Base-by-base conservation (phyloP, 2,797 vertebrate species). In the Tragopan temminckii region DNA sequence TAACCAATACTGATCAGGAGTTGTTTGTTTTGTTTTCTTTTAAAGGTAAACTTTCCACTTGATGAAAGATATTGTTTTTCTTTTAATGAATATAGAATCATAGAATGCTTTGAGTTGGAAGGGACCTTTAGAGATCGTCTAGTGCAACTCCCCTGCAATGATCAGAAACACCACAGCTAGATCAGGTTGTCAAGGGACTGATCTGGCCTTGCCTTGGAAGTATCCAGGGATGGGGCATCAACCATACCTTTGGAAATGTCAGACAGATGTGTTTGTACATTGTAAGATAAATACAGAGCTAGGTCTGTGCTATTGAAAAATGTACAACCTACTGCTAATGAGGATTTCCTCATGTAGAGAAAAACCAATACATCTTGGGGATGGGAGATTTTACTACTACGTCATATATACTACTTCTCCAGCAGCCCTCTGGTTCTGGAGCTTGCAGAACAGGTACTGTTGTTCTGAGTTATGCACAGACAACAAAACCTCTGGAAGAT, bases 241-340 rank as follows among this genome's bases (percentile, higher is more conserved):
- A 50, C 4, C 13, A 50, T 8, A 25, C 8, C 24, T 50, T 25
- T 50, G 24, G 7, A 45, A 68, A 68, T 53, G 45, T 75, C 66
- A 48, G 33, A 24, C 46, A 66, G 55, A 79, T 63, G 9, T 77
- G 27, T 48, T 77, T 46, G 7, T 83, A 31, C 8, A 4, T 52
- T 13, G 3, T 15, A 2, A 8, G 31, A 14, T 63, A 71, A 75
- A 78, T 61, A 23, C 0, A 0, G 13, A 59, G n/a, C 43, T 62
- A 76, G 23, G 38, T 4, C 13, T 64, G 66, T 80, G 33, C 23
- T 61, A 0, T 0, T 33, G 48, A 68, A 36, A 17, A 45, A 45
- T 21, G 9, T 27, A 21, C 2, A 16, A 38, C 42, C 16, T 4
- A 14, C 43, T 77, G 13, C 71, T 95, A 23, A 5, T 23, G 40